A percentile compares a stretch with the other conserved stretches of the same genome.
phyloP scores from a whole-genome alignment of 2,113 vertebrate species.

The Cardinalis cardinalis region DNA sequence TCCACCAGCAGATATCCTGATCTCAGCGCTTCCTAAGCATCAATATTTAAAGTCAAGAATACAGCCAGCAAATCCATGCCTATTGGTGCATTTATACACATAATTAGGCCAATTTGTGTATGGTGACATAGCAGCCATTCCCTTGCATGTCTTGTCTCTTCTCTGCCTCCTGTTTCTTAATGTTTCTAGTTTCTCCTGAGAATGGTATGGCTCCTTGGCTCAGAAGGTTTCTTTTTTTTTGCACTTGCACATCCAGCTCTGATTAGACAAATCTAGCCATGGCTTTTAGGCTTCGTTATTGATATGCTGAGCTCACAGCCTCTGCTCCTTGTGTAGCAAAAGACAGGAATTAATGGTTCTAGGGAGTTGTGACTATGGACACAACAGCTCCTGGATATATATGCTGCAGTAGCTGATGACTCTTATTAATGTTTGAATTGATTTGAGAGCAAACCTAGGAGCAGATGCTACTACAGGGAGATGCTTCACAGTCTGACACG shows the following conservation, averaged over 20 bases:
- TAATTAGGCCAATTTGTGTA: constrained; percentile 59
- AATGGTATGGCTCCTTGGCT: neutral
- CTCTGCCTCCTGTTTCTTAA: neutral
- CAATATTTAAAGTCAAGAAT: constrained; percentile 50
- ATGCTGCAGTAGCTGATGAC: neutral
- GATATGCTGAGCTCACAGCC: neutral
- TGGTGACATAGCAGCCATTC: constrained; percentile 51
- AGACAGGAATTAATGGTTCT: neutral
- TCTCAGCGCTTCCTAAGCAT: constrained; percentile 52
- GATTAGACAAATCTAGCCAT: neutral
- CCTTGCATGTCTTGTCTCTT: neutral
- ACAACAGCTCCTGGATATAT: neutral
- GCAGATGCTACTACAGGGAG: constrained; percentile 15
- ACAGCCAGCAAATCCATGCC: neutral
- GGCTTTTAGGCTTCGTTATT: neutral
- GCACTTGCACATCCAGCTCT: neutral
- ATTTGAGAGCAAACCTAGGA: constrained; percentile 18
- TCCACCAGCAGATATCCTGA: constrained; percentile 39
- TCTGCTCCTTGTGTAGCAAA: neutral
- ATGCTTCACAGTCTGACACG: neutral
- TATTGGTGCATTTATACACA: constrained; percentile 48
- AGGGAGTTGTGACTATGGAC: neutral
- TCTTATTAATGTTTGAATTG: constrained; percentile 32
- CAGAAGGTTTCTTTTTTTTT: neutral
- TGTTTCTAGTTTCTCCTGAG: neutral